Conservation (phyloP, 2,797 vertebrate genomes). For the Merluccius polli region DNA sequence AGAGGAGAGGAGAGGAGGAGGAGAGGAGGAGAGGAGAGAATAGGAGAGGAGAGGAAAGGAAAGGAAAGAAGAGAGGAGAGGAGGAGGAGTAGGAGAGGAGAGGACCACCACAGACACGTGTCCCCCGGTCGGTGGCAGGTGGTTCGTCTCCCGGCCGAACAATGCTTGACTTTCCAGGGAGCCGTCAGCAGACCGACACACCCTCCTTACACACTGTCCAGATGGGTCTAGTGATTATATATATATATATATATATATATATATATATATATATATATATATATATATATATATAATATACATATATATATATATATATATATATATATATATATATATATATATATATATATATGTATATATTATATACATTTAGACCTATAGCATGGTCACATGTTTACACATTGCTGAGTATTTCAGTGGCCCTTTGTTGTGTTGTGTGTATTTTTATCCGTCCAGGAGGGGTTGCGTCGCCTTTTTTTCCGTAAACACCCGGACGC, state of each 20-base stretch:
- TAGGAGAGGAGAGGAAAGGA: background rate
- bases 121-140: background rate
- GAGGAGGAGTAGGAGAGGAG: background rate
- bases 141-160: background rate
- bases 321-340: too few species aligned
- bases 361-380: background rate
- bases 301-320: too few species aligned
- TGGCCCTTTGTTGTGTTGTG: background rate
- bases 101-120: background rate
- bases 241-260: too few species aligned
- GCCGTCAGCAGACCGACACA: too few species aligned
- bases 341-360: too few species aligned
- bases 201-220: too few species aligned
- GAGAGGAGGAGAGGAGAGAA: background rate
- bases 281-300: too few species aligned
- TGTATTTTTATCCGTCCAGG: background rate
- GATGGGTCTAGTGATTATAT: too few species aligned
- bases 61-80: background rate
- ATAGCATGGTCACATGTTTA: background rate
- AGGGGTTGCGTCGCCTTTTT: background rate
- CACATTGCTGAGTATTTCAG: background rate
- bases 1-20: too few species aligned
- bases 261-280: background rate
- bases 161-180: too few species aligned
- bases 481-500: background rate